Percentiles rank a stretch among this genome's conserved stretches.
phyloP scores from a whole-genome alignment of 2,888 invertebrate genomes.

The Sicus ferrugineus region DNA sequence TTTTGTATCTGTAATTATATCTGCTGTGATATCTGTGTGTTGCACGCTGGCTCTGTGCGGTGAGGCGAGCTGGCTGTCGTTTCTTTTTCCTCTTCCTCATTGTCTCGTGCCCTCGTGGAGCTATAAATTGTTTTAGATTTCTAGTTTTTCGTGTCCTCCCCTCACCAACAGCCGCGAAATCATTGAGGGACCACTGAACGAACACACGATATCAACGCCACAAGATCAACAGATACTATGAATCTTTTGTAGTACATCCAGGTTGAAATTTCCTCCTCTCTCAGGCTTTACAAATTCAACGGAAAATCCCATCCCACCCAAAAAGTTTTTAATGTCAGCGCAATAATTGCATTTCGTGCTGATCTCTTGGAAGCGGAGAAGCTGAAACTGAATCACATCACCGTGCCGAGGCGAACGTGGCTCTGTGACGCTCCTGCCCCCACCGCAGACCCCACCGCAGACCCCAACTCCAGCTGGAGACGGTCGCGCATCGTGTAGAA shows the following conservation, averaged over 20 bases:
- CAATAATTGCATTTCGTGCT: conserved; percentile 24
- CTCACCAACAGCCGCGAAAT: conserved; percentile 9
- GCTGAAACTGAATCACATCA: background rate
- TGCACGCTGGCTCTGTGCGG: background rate
- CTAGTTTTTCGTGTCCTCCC: background rate
- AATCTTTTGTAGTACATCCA: too few species aligned
- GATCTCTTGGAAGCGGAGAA: conserved; percentile 5
- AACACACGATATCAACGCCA: too few species aligned
- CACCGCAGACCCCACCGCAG: too few species aligned
- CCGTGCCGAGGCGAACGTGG: background rate
- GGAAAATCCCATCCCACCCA: conserved; percentile 20
- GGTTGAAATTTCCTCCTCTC: background rate
- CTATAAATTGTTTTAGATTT: conserved; percentile 20
- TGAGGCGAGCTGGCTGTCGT: too few species aligned
- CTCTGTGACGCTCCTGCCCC: too few species aligned
- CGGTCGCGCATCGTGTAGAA: background rate
- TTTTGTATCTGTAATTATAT: conserved; percentile 22
- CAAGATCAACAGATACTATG: too few species aligned
- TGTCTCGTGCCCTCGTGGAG: conserved; percentile 15
- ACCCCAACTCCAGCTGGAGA: background rate
- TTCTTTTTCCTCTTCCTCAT: background rate
- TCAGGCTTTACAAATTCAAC: background rate
- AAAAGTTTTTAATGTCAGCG: conserved; percentile 25
- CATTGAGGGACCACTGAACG: too few species aligned
- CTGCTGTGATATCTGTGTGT: background rate